Conservation (phyloP, 2,888 invertebrate genomes). For the Lepidochrysops patricia region DNA sequence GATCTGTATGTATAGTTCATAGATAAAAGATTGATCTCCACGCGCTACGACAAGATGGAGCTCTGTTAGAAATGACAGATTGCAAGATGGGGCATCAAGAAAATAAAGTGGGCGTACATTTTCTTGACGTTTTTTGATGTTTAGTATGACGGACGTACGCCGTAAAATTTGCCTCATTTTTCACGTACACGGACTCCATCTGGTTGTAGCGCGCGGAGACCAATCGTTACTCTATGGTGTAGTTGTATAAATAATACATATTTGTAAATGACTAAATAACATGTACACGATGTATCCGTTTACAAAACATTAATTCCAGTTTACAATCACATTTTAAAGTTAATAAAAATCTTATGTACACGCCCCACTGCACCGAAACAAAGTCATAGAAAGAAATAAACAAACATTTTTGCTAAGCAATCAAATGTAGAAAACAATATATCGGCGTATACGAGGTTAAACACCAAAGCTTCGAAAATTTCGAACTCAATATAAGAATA, state of each 20-base stretch:
- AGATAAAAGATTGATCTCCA: too few species aligned
- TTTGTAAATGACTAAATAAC: slow-evolving; percentile 66
- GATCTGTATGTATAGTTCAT: too few species aligned
- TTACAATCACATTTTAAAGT: slow-evolving; percentile 28
- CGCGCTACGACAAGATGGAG: too few species aligned
- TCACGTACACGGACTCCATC: too few species aligned
- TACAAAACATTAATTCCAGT: slow-evolving; percentile 34
- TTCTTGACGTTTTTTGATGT: too few species aligned
- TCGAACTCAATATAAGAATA: background rate
- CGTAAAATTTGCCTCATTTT: too few species aligned
- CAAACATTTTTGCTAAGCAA: slow-evolving; percentile 59
- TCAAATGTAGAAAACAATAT: slow-evolving; percentile 47
- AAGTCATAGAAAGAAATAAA: slow-evolving; percentile 40
- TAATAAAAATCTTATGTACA: slow-evolving; percentile 72
- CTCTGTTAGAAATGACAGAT: too few species aligned
- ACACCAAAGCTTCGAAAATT: background rate
- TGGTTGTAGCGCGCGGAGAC: too few species aligned
- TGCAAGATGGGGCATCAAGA: too few species aligned
- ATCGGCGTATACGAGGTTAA: slow-evolving; percentile 30
- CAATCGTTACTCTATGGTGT: too few species aligned
- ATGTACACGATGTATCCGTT: slow-evolving; percentile 41
- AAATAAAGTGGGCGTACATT: too few species aligned
- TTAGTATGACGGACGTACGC: too few species aligned
- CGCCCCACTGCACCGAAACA: slow-evolving; percentile 46
- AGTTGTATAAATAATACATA: slow-evolving; percentile 50